Conservation (phyloP, 2,888 invertebrate genomes). For the Mamestra brassicae region DNA sequence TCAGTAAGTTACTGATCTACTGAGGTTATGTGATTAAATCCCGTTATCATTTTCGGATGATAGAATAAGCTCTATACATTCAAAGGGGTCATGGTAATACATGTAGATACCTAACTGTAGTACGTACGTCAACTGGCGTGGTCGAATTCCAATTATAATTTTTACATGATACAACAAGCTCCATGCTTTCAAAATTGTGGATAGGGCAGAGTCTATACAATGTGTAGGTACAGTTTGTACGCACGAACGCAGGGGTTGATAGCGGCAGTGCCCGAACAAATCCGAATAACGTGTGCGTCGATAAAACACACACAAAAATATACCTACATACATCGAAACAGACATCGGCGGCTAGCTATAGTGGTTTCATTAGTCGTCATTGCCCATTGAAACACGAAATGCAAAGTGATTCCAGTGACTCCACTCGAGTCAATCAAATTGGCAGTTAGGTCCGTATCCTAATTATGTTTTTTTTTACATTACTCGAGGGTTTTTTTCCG, state of each 20-base stretch:
- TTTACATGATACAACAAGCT: not conserved
- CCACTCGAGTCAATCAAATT: no score
- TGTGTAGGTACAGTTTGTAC: not conserved
- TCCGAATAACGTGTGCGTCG: conserved; percentile 30
- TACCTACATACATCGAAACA: conserved; percentile 25
- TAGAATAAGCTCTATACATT: no score
- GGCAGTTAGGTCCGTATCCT: no score
- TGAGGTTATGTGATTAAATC: no score
- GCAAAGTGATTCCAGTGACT: no score
- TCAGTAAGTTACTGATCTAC: no score
- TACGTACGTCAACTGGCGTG: not conserved
- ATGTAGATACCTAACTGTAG: no score
- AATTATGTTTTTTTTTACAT: no score
- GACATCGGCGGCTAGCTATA: not conserved
- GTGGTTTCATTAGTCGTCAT: not conserved
- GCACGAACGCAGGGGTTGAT: not conserved
- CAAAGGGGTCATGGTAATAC: no score
- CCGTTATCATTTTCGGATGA: no score
- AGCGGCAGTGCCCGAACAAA: conserved; percentile 14
- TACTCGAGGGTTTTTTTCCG: no score
- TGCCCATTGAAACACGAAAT: not conserved
- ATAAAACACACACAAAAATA: conserved; percentile 52
- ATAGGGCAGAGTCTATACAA: not conserved
- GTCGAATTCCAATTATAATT: not conserved
- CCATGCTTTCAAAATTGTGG: not conserved